Base-by-base conservation (phyloP, 2,888 invertebrate genomes). In the Athripsodes cinereus region DNA sequence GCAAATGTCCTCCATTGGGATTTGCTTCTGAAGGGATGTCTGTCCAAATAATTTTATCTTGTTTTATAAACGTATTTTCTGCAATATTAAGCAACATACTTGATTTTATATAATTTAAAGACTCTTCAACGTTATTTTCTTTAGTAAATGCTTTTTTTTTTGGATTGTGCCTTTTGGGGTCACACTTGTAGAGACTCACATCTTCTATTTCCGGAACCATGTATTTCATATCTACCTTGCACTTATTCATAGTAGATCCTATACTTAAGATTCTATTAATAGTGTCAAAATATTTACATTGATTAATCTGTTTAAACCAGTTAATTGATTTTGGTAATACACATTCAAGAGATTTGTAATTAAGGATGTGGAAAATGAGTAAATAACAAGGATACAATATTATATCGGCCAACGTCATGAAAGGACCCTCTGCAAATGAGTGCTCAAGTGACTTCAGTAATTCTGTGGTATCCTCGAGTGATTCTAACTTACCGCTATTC, bases 371-470 rank as follows among this genome's bases (percentile, higher is more conserved):
- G 26, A 85, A 74, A 52, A 88, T 71, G 22, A 88, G 74, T 62
- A 83, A 75, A 67, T 88, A 80, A 66, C 86, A 85, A 1, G 90
- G 85, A 66, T 87, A 84, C 57, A 96, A 76, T 59, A 95, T 82
- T 44, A 93, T 70, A 73, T 96, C 96, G 2, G 94, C 87, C 65
- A 96, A 74, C 1, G 92, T 92, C 67, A 94, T 80, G 63, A 81
- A 82, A 1, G 88, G 84, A 1, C 93, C 94, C 74, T 96, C 94
- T 1, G 90, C 88, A 76, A 84, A 96, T 52, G 80, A 75, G 70
- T 95, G 94, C 35, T 77, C 78, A 5, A 85, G 71, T 62, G 79
- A 71, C 13, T 16, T 40, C 13, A 40, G 40, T 40, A 84, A 69
- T 59, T 81, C 73, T 64, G 77, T 72, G n/a, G n/a, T n/a, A n/a